Percentiles rank a stretch among this genome's conserved stretches.
phyloP scores from a whole-genome alignment of 2,113 vertebrate genomes.

The Campylorhamphus procurvoides region DNA sequence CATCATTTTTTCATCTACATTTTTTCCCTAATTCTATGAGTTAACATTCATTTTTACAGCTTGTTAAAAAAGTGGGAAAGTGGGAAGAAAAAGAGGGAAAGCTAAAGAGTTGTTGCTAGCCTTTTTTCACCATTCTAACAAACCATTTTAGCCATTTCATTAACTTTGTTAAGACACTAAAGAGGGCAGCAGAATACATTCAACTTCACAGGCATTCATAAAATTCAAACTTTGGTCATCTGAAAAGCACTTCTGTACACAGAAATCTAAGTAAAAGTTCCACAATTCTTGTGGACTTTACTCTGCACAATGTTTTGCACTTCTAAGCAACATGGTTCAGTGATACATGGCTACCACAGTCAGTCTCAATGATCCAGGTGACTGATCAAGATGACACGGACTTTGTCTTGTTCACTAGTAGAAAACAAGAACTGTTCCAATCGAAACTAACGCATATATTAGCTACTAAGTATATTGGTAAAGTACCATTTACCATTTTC shows the following conservation, averaged over 20 bases:
- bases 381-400: neutral
- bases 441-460: neutral
- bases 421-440: neutral
- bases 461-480: neutral
- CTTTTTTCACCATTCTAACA: neutral
- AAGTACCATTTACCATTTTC: neutral
- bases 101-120: neutral
- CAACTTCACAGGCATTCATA: neutral
- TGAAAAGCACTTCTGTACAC: neutral
- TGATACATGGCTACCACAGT: neutral
- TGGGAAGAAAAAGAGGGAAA: neutral
- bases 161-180: neutral
- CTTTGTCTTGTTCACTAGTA: neutral
- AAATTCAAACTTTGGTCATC: neutral
- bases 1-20: neutral
- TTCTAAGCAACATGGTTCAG: fast-evolving
- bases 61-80: neutral
- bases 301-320: neutral
- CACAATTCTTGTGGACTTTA: neutral
- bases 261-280: neutral
- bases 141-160: neutral
- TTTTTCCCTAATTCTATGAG: neutral
- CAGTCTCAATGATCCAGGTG: neutral
- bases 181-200: neutral
- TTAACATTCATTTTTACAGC: neutral